Percentiles rank a stretch among this genome's conserved stretches.
Conservation (phyloP, 1,140 invertebrate genomes). For the Aphis craccivora region DNA sequence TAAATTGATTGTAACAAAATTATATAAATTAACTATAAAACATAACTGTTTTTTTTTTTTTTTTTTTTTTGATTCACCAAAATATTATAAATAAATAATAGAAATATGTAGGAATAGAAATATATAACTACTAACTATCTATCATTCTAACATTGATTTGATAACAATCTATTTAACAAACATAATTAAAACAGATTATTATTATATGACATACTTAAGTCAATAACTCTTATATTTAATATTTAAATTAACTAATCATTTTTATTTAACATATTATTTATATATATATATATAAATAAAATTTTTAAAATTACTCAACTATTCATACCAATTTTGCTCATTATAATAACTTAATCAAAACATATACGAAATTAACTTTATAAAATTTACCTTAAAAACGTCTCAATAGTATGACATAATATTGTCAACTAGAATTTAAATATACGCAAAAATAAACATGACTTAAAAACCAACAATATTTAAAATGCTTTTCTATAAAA, state of each 20-base stretch:
- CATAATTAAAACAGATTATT: neutral
- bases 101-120: neutral
- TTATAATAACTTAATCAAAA: no score
- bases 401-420: neutral
- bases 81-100: neutral
- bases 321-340: neutral
- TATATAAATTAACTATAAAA: neutral
- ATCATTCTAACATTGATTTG: neutral
- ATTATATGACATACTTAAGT: neutral
- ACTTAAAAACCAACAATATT: neutral
- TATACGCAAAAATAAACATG: no score
- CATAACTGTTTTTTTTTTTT: neutral
- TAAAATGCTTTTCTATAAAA: neutral
- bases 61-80: neutral
- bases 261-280: neutral
- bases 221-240: neutral
- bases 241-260: neutral
- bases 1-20: neutral
- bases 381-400: neutral
- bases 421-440: no score
- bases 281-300: neutral
- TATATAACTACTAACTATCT: neutral
- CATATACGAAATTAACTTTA: neutral
- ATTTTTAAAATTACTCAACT: neutral
- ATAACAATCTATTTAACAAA: neutral